Conservation (phyloP, 1,140 invertebrate species). For the Nylanderia fulva region DNA sequence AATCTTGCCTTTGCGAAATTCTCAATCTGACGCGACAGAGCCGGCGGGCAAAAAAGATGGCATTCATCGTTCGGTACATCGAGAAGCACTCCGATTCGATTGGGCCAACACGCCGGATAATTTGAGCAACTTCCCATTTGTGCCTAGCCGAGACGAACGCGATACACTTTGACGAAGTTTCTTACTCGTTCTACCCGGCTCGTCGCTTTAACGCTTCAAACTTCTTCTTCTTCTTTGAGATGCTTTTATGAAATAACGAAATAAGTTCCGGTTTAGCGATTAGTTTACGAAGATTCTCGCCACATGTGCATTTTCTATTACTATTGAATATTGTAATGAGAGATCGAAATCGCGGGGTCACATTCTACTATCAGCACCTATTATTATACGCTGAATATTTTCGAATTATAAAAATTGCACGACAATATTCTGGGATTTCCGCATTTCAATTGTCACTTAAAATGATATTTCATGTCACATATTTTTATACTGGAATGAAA, state of each 20-base stretch:
- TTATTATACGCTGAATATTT: not conserved
- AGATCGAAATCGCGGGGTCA: not conserved
- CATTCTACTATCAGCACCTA: not conserved
- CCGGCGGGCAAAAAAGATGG: constrained; percentile 37
- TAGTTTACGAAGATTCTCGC: not conserved
- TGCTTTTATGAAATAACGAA: constrained; percentile 46
- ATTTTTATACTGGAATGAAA: not conserved
- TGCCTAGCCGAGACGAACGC: constrained; percentile 35
- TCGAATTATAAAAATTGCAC: not conserved
- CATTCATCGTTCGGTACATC: constrained; percentile 57
- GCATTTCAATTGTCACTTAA: not conserved
- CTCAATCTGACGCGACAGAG: not conserved
- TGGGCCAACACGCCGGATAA: constrained; percentile 61
- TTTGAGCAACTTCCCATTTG: constrained; percentile 67
- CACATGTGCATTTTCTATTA: not conserved
- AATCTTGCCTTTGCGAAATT: constrained; percentile 30
- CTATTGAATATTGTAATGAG: constrained; percentile 9
- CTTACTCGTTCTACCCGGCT: not conserved
- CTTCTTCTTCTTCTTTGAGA: not conserved
- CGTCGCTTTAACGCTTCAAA: constrained; percentile 19
- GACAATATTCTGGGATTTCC: not conserved
- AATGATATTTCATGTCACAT: not conserved
- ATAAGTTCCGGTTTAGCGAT: not conserved
- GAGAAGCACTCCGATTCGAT: constrained; percentile 73
- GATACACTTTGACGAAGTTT: constrained; percentile 33